These are phyloP conservation scores for Sternarchorhynchus goeldii DNA, from an alignment of 2,797 vertebrate genomes.

Conservation along the genomic window DNA sequence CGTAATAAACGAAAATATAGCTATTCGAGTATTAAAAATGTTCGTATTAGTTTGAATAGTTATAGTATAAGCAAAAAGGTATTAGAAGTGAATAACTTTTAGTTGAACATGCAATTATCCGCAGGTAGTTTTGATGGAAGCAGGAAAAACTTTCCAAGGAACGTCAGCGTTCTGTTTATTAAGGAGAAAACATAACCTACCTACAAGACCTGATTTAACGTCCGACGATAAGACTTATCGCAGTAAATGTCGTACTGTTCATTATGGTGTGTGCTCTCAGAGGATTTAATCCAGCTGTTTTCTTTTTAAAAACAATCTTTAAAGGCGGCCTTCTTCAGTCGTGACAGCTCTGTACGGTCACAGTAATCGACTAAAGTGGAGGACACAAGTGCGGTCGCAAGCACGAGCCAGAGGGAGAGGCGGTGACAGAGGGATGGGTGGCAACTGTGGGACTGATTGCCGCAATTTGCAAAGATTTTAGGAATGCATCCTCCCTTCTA, in stretches of 20 bases:
- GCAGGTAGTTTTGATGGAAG: background rate
- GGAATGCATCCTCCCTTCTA: constrained; percentile 13
- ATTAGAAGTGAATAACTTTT: too few relatives aligned
- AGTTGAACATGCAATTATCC: too few relatives aligned
- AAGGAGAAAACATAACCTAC: constrained; percentile 4
- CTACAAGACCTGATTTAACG: constrained; percentile 10
- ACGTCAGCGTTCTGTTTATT: background rate
- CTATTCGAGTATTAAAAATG: too few relatives aligned
- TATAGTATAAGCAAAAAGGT: too few relatives aligned
- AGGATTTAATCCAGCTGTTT: background rate
- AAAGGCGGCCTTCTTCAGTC: background rate
- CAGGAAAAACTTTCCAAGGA: background rate
- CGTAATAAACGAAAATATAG: too few relatives aligned
- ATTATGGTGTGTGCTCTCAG: background rate
- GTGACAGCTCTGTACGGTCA: constrained; percentile 21
- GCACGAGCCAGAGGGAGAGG: background rate
- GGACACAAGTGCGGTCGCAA: constrained; percentile 20
- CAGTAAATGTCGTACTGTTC: background rate
- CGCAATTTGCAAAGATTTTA: constrained; percentile 33
- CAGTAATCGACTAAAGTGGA: constrained; percentile 40
- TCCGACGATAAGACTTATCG: background rate
- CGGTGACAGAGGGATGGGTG: constrained; percentile 20
- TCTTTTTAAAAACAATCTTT: background rate
- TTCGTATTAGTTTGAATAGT: too few relatives aligned
- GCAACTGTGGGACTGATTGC: constrained; percentile 18